Evolutionary conservation across 64 coral and sea anemone genomes (phyloP), one percentile per base, ranked within the genome.

Genomic region (Catalaphyllia jardinei): DNA sequence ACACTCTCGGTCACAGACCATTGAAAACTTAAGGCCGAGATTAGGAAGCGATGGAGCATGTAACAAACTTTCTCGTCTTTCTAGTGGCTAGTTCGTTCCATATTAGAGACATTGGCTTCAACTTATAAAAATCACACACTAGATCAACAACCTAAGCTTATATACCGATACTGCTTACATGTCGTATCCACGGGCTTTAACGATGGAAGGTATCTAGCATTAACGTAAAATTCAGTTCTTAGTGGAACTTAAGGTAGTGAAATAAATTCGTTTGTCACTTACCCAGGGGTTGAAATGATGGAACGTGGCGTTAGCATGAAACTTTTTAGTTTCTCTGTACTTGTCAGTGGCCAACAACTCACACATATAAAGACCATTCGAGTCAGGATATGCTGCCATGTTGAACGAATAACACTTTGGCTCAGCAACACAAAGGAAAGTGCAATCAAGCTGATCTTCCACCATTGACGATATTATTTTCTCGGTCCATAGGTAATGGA

Each of bases 351-450:
- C 78, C 50, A 80, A 25, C 78, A 80, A 27, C 28, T 80, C 78
- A 80, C 78, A 80, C 25, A 57, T 24, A 55, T 14, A 80, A n/a
- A 57, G 10, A 9, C 78, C 78, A 2, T 80, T 60, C 3, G 24
- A 60, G n/a, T 80, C 78, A 55, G 78, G 78, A 80, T 80, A 60
- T 4, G 52, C 78, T 4, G 78, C 78, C 13, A 80, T 69, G 78
- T 80, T 80, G 33, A 35, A 35, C 33, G 33, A 35, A 35, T 35
- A 35, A 35, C 33, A 35, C 39, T 46, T 46, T 46, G 39, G 39
- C 5, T 46, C 39, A 46, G 39, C 39, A 46, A 46, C 39, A 46
- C 39, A 46, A 46, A 46, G 39, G 39, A 46, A 46, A 46, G 4
- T 46, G 39, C 39, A 46, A 8, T 46, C 39, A 46, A 46, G 5